These are phyloP conservation scores for Podargus strigoides DNA, from an alignment of 2,797 vertebrate species.

Conservation along the genomic window DNA sequence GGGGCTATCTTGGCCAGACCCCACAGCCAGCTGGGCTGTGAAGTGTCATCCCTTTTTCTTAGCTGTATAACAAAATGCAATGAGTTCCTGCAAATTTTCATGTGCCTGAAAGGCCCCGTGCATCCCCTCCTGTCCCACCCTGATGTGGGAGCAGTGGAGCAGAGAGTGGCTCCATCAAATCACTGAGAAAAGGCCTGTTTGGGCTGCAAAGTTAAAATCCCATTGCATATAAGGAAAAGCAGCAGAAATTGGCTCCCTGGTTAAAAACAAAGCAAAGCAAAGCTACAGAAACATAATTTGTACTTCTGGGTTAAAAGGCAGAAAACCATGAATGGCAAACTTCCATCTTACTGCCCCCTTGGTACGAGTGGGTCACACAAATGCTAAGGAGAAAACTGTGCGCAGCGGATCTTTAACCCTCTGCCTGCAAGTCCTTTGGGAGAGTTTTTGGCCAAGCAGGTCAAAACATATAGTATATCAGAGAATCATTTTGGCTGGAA, in stretches of 20 bases:
- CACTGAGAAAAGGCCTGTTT: background rate
- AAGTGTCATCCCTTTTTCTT: background rate
- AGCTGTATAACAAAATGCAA: background rate
- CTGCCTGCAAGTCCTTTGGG: background rate
- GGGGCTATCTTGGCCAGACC: background rate
- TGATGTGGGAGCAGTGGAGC: background rate
- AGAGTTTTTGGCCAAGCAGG: background rate
- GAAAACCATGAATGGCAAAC: background rate
- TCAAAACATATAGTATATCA: background rate
- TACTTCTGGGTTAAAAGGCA: background rate
- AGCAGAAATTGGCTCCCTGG: background rate
- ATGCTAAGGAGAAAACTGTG: background rate
- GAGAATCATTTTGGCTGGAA: too few relatives aligned
- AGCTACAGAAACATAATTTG: background rate
- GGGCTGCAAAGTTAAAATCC: background rate
- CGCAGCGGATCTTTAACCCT: background rate
- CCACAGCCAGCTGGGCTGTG: rapidly evolving
- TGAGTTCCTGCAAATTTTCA: background rate
- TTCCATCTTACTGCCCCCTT: background rate
- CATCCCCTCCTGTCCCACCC: background rate
- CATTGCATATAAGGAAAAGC: background rate
- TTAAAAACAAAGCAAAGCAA: slow-evolving; percentile 1
- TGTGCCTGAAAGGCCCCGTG: rapidly evolving
- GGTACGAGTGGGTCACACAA: background rate
- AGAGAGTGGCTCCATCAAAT: background rate